phyloP scores from a whole-genome alignment of 2,888 invertebrate species.

The Eupithecia centaureata region DNA sequence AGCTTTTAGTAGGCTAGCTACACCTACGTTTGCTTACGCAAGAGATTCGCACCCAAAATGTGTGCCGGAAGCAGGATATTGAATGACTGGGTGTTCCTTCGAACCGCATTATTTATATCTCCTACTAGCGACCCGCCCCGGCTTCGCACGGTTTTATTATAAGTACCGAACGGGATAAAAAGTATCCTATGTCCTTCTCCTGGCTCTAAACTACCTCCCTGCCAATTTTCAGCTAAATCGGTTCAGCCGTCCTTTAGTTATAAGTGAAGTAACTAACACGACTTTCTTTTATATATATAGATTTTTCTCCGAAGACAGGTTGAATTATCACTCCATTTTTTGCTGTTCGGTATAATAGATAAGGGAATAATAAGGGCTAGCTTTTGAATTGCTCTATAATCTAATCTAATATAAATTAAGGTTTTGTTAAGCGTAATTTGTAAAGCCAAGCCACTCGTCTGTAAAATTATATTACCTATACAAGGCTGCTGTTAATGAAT shows the following conservation, averaged over 20 bases:
- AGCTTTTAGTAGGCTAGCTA: conserved; percentile 39
- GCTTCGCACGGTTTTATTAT: too few species aligned
- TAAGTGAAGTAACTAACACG: too few species aligned
- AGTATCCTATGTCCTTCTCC: too few species aligned
- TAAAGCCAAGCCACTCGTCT: neutral
- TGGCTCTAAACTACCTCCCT: too few species aligned
- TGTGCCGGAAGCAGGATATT: conserved; percentile 39
- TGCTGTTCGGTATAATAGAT: neutral
- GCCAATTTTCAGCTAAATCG: too few species aligned
- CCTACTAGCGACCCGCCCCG: too few species aligned
- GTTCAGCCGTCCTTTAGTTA: too few species aligned
- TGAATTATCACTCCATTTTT: conserved; percentile 1
- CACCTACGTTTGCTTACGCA: conserved; percentile 30
- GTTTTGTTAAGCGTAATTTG: neutral
- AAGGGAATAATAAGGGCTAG: neutral
- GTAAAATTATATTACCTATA: conserved; percentile 3
- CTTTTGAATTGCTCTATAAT: neutral
- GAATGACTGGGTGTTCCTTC: conserved; percentile 33
- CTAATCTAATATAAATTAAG: too few species aligned
- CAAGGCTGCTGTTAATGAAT: neutral
- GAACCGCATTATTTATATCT: conserved; percentile 24
- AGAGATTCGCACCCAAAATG: conserved; percentile 32
- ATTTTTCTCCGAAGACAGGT: conserved; percentile 12
- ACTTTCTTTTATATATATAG: too few species aligned
- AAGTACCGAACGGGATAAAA: too few species aligned